Conservation (phyloP, 1,140 invertebrate species). For the Anastrepha obliqua region DNA sequence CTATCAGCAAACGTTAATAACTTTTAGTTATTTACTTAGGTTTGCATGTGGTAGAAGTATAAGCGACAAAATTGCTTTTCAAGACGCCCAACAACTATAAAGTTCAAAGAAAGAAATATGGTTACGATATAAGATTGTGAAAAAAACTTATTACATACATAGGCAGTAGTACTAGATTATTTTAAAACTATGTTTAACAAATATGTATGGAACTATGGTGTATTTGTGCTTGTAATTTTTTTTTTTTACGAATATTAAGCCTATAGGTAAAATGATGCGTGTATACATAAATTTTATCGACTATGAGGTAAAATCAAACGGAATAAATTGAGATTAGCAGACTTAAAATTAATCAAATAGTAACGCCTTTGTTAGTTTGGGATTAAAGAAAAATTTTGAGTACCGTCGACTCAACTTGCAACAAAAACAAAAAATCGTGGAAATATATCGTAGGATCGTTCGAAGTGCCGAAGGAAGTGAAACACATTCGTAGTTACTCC, state of each 20-base stretch:
- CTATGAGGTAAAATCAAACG: background rate
- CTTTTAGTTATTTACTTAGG: slow-evolving; percentile 42
- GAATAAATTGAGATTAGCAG: background rate
- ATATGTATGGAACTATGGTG: background rate
- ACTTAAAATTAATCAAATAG: background rate
- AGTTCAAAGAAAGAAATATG: slow-evolving; percentile 54
- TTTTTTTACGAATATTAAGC: too few species aligned
- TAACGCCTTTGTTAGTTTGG: background rate
- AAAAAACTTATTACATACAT: slow-evolving; percentile 16
- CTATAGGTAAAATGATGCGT: background rate
- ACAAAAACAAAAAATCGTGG: too few species aligned
- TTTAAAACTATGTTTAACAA: slow-evolving; percentile 11
- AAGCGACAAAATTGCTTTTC: slow-evolving; percentile 46
- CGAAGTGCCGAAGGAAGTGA: too few species aligned
- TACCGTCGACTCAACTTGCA: too few species aligned
- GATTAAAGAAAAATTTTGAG: too few species aligned
- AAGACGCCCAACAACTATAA: slow-evolving; percentile 51
- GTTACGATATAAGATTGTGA: slow-evolving; percentile 33
- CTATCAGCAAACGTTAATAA: slow-evolving; percentile 43
- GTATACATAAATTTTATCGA: background rate
- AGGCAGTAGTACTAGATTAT: background rate
- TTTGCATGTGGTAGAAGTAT: slow-evolving; percentile 28
- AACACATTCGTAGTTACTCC: too few species aligned
- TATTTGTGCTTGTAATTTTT: background rate
- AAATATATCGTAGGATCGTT: too few species aligned